A percentile compares a stretch with the other conserved stretches of the same genome.
Conservation (phyloP, 2,888 invertebrate species). For the Autographa gamma region DNA sequence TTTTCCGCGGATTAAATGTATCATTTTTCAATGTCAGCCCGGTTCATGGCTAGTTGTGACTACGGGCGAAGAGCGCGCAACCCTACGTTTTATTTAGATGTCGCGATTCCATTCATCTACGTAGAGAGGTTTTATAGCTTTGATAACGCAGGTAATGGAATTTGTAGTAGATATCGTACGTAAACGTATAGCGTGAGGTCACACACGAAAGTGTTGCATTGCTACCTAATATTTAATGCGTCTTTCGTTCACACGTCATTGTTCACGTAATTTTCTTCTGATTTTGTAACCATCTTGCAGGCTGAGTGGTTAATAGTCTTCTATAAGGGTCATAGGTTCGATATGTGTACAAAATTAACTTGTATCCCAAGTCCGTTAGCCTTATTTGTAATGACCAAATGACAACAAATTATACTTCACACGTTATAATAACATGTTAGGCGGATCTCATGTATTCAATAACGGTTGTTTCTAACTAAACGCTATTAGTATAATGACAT, state of each 20-base stretch:
- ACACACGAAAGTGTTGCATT: conserved; percentile 41
- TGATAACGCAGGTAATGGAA: conserved; percentile 60
- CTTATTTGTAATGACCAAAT: not conserved
- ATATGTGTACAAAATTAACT: not conserved
- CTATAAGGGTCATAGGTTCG: not conserved
- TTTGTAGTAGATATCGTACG: conserved; percentile 39
- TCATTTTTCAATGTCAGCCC: conserved; percentile 68
- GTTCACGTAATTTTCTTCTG: conserved; percentile 25
- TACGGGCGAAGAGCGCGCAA: conserved; percentile 61
- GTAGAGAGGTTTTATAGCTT: conserved; percentile 67
- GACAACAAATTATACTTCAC: not conserved
- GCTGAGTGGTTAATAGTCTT: not conserved
- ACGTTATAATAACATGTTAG: not conserved
- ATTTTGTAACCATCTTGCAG: not conserved
- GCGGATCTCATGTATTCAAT: not conserved
- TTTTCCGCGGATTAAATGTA: conserved; percentile 28
- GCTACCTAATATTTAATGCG: conserved; percentile 26
- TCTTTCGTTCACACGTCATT: conserved; percentile 41
- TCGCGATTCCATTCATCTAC: conserved; percentile 66
- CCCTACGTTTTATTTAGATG: conserved; percentile 73
- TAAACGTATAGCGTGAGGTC: conserved; percentile 31
- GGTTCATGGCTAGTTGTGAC: conserved; percentile 63
- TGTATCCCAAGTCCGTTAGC: not conserved
- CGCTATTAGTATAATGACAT: conserved; percentile 29
- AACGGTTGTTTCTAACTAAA: conserved; percentile 11